A percentile compares a stretch with the other conserved stretches of the same genome.
phyloP scores from a whole-genome alignment of 2,888 invertebrate genomes.

The Drosophila dives region DNA sequence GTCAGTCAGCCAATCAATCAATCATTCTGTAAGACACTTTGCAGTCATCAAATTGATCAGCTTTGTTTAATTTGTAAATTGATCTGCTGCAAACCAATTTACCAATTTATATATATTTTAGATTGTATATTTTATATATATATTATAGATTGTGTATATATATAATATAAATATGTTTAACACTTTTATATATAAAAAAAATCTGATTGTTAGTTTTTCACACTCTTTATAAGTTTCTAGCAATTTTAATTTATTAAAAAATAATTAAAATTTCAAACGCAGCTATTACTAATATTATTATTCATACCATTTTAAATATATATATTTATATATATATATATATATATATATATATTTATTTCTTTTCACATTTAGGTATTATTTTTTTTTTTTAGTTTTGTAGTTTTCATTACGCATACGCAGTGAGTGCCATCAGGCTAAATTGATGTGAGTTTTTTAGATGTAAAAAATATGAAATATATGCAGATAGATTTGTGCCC shows the following conservation, averaged over 20 bases:
- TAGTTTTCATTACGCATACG: conserved; percentile 59
- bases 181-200: too few species aligned
- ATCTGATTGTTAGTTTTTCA: background rate
- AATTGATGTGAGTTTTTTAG: conserved; percentile 59
- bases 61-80: conserved; percentile 56
- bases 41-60: conserved; percentile 52
- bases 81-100: conserved; percentile 18
- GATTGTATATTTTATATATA: background rate
- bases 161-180: background rate
- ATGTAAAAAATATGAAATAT: conserved; percentile 26
- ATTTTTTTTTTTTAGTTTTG: background rate
- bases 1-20: background rate
- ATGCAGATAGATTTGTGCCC: conserved; percentile 2
- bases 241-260: background rate
- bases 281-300: background rate
- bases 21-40: conserved; percentile 9
- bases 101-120: background rate
- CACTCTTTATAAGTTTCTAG: background rate
- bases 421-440: conserved; percentile 35
- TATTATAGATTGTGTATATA: too few species aligned
- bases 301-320: background rate
- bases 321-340: background rate
- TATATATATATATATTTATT: background rate
- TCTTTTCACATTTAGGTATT: background rate
- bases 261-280: background rate